These are phyloP conservation scores for Gastracanthus pulcherrimus DNA, from an alignment of 2,888 invertebrate genomes.

Conservation along the genomic window DNA sequence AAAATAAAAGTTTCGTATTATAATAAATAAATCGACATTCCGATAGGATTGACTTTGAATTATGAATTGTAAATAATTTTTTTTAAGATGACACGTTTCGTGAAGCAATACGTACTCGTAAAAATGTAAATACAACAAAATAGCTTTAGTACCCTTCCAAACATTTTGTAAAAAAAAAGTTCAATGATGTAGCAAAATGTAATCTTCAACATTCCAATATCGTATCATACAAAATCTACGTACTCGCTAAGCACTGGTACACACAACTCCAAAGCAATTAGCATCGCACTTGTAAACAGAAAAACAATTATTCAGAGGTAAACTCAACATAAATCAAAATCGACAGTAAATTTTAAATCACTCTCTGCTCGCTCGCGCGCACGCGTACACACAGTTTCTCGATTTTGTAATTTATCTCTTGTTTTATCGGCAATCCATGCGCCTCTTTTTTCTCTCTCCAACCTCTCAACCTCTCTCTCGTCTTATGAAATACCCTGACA, in stretches of 20 bases:
- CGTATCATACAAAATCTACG: conserved; percentile 10
- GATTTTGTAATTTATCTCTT: conserved; percentile 49
- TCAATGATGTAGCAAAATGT: conserved; percentile 16
- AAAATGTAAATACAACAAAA: conserved; percentile 11
- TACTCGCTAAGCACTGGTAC: not conserved
- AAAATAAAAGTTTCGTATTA: not conserved
- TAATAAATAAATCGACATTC: not conserved
- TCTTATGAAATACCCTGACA: conserved; percentile 28
- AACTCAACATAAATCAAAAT: conserved; percentile 50
- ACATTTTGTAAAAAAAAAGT: conserved; percentile 2
- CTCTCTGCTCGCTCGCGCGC: too few relatives aligned
- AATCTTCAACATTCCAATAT: conserved; percentile 28
- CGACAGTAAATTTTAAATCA: conserved; percentile 43
- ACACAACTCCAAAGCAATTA: conserved; percentile 29
- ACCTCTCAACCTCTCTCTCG: not conserved
- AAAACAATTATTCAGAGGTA: conserved; percentile 21
- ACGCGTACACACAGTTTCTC: conserved; percentile 17
- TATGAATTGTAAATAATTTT: not conserved
- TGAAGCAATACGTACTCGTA: not conserved
- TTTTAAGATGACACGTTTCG: not conserved
- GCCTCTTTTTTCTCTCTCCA: conserved; percentile 11
- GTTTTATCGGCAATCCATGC: conserved; percentile 28
- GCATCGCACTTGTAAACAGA: not conserved
- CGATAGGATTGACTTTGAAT: not conserved
- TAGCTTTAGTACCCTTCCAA: not conserved